Evolutionary conservation across 2,888 invertebrate species (phyloP), one percentile per base, ranked within the genome.

Genomic region (Caradrina kadenii): DNA sequence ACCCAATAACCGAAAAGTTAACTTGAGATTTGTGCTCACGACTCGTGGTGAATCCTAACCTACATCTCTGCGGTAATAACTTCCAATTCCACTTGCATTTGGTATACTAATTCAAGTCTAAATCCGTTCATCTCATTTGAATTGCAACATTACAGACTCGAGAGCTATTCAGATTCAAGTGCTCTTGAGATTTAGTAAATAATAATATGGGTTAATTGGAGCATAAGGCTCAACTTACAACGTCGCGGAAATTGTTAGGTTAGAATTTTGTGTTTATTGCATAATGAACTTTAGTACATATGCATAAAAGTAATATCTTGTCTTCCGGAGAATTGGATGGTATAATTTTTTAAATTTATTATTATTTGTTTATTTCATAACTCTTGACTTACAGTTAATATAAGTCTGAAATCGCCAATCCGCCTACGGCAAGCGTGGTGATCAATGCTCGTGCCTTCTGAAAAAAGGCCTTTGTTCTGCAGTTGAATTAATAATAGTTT

Each of bases 121-220:
- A 79, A 56, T 75, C 35, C 31, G 61, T 67, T 8, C 63, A 76
- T 76, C 76, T 80, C 54, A 50, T 69, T 63, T 64, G 54, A 72
- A 79, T 79, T 79, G 80, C 76, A 79, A 79, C 83, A 86, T 80
- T 81, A 82, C 26, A 56, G 49, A 80, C 66, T 83, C 78, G 67
- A 90, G 88, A 85, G 82, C 72, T 45, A 60, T 83, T 65, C 72
- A 55, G 53, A 77, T 67, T 87, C 82, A 73, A 87, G 85, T 83
- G 83, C 76, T 80, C 83, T 84, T 79, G 79, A 82, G 76, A 75
- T 62, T 60, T 70, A 5, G 48, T 84, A 85, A 83, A 80, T 81
- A 81, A 45, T 45, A 45, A 45, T 45, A 45, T 45, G 11, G 17
- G 45, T 45, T 45, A 45, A 45, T 45, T 45, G 15, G 45, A 45